Conservation (phyloP, 1,140 invertebrate genomes). For the Yoshiicerus persimilis region DNA sequence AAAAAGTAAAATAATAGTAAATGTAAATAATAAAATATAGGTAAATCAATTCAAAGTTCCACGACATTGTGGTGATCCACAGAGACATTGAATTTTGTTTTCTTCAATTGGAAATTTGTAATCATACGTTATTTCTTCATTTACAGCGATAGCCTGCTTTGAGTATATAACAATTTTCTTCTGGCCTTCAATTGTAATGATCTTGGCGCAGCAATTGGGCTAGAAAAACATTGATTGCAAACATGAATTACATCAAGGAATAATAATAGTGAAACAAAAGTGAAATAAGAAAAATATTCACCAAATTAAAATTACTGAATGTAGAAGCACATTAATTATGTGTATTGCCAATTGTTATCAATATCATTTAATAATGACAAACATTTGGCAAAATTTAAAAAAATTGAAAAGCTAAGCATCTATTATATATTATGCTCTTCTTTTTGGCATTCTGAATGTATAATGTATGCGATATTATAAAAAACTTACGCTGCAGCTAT, state of each 20-base stretch:
- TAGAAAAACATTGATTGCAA: constrained; percentile 64
- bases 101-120: constrained; percentile 99
- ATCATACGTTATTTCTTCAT: constrained; percentile 99
- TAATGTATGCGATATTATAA: too few species aligned
- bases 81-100: constrained; percentile 96
- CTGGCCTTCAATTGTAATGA: constrained; percentile 94
- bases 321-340: too few species aligned
- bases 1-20: too few species aligned
- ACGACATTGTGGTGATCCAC: constrained; percentile 88
- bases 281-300: not conserved
- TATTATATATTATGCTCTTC: too few species aligned
- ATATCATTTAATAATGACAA: too few species aligned
- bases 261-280: not conserved
- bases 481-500: constrained; percentile 95
- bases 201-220: constrained; percentile 99
- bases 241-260: too few species aligned
- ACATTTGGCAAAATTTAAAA: too few species aligned
- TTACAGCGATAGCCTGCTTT: constrained; percentile 93
- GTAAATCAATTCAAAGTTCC: constrained; percentile 97
- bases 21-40: too few species aligned
- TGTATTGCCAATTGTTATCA: too few species aligned
- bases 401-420: too few species aligned
- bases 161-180: constrained; percentile 99
- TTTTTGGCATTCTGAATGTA: too few species aligned
- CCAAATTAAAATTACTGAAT: too few species aligned